Evolutionary conservation across 2,113 vertebrate species (phyloP), one percentile per base, ranked within the genome.

Genomic region (Hassar affinis): DNA sequence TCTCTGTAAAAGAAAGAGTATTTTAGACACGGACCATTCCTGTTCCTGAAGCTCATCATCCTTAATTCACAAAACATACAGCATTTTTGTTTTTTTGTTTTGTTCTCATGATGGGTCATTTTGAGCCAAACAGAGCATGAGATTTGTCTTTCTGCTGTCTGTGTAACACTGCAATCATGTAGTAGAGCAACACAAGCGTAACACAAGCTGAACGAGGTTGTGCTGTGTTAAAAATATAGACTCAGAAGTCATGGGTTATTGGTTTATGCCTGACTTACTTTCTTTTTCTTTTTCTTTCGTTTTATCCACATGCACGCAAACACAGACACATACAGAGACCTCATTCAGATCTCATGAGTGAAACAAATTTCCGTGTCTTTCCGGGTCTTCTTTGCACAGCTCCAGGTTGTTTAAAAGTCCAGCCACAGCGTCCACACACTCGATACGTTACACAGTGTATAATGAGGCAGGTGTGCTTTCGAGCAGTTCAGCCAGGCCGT

Each of bases 381-480:
- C 42, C 4, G 7, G 71, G 27, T 59, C 22, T 47, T 61, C 14
- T 75, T 71, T 74, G 20, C 20, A 25, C 74, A 84, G 59, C 59
- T 57, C 52, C 11, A 45, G 62, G 27, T 81, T 42, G 17, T 82
- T 61, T 59, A 30, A 47, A 27, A 30, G 68, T 30, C 25, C 69
- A 75, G 56, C 25, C 35, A 27, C 51, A 81, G 54, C n/a, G n/a
- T 71, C 22, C 59, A 64, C 38, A 62, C 59, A 66, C 80, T 72
- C 33, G 25, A 33, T 30, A 64, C 62, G 56, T 81, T 81, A 47
- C n/a, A 14, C 27, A 10, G n/a, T 57, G 56, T 49, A 38, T 74
- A 71, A 57, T 59, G 69, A 74, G 80, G 68, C 54, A 47, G 80
- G 64, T 61, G 80, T 82, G 80, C 38, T 56, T 45, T 61, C 4